Conservation (phyloP, 2,797 vertebrate species). For the Sarcoramphus papa region DNA sequence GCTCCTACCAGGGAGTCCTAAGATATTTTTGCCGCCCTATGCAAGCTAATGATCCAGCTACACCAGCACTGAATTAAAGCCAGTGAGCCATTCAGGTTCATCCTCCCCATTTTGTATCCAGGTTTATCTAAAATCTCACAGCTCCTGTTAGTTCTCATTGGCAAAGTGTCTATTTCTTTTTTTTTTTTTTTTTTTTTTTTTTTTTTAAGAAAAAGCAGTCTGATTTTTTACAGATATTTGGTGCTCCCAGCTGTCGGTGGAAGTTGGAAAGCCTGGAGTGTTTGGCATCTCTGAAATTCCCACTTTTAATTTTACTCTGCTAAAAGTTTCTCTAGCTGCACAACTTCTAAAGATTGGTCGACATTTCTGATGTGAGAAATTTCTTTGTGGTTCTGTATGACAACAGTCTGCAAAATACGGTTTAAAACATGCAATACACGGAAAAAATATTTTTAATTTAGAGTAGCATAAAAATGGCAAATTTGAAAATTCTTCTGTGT, state of each 20-base stretch:
- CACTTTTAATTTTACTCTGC: neutral
- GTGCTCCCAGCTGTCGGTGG: neutral
- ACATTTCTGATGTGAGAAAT: neutral
- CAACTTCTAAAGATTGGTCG: neutral
- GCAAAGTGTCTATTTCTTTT: neutral
- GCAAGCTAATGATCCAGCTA: neutral
- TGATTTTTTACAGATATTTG: neutral
- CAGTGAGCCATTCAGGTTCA: neutral
- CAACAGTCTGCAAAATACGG: neutral
- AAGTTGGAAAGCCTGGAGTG: neutral
- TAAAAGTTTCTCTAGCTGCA: neutral
- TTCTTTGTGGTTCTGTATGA: neutral
- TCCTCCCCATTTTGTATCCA: neutral
- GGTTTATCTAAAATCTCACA: neutral
- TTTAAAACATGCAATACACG: neutral
- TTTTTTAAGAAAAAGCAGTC: neutral
- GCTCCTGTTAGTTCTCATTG: neutral
- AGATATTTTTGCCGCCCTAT: accelerated
- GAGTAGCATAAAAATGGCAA: neutral
- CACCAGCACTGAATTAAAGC: neutral
- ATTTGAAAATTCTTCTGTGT: neutral
- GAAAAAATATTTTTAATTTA: neutral
- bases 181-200: neutral
- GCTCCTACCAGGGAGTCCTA: neutral
- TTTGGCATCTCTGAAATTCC: neutral